Percentiles rank a stretch among this genome's conserved stretches.
phyloP scores from a whole-genome alignment of 2,888 invertebrate genomes.

The Cryptophagus acutangulus region DNA sequence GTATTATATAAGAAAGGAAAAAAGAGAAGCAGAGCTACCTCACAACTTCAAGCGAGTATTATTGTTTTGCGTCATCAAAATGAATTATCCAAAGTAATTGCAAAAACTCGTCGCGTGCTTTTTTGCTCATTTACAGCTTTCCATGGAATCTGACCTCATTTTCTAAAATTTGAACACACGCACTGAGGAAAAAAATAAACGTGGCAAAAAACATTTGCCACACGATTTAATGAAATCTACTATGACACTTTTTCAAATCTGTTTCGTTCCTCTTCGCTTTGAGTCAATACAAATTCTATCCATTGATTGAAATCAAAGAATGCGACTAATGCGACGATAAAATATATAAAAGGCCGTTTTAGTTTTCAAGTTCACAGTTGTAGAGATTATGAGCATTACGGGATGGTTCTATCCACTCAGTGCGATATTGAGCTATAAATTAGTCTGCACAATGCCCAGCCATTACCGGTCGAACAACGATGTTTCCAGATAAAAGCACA shows the following conservation, averaged over 20 bases:
- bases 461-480: constrained; percentile 39
- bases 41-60: no score
- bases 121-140: constrained; percentile 10
- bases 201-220: constrained; percentile 11
- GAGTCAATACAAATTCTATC: no score
- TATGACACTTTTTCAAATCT: constrained; percentile 4
- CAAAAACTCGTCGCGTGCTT: constrained; percentile 6
- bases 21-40: no score
- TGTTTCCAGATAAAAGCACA: constrained; percentile 40
- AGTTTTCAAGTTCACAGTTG: no score
- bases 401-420: constrained; percentile 39
- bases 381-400: constrained; percentile 43
- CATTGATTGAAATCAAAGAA: no score
- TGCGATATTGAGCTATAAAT: constrained; percentile 45
- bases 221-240: constrained; percentile 8
- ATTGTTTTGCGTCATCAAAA: constrained; percentile 7
- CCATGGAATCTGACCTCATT: constrained; percentile 10
- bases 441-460: constrained; percentile 42
- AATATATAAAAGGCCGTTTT: no score
- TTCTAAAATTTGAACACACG: constrained; percentile 7
- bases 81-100: constrained; percentile 10
- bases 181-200: constrained; percentile 7
- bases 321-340: no score
- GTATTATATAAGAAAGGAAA: no score
- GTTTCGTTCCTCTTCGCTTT: not conserved